These are phyloP conservation scores for Myotis davidii DNA, from an alignment of 2,113 vertebrate genomes.

Conservation along the genomic window DNA sequence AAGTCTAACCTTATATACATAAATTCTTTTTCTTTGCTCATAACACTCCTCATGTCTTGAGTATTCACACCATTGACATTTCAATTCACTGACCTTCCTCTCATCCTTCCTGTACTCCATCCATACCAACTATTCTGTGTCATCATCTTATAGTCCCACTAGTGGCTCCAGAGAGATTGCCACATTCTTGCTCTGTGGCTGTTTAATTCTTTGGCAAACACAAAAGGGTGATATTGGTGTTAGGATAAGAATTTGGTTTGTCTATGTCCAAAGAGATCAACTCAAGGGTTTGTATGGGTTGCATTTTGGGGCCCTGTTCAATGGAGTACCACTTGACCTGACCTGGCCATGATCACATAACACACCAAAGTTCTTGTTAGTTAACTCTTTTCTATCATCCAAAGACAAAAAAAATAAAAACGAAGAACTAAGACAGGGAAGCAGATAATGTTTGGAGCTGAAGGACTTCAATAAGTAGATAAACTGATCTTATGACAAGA, in stretches of 20 bases:
- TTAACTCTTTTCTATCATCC: neutral
- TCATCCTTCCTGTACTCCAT: neutral
- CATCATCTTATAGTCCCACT: neutral
- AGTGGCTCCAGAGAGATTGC: neutral
- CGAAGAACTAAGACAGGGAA: neutral
- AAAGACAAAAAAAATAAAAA: no score
- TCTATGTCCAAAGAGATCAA: neutral
- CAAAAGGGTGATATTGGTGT: neutral
- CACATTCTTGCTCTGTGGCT: neutral
- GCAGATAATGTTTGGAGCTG: neutral
- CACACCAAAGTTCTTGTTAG: neutral
- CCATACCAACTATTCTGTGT: neutral
- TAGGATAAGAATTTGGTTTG: neutral
- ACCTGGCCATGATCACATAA: neutral
- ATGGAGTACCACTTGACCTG: neutral
- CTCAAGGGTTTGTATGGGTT: neutral
- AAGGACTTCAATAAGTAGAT: neutral
- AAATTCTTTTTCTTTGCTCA: neutral
- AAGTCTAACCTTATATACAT: neutral
- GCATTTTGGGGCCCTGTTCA: neutral
- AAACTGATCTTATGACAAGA: neutral
- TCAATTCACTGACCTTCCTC: neutral
- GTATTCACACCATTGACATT: neutral
- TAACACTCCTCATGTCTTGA: neutral
- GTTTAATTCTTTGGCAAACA: conserved; percentile 21